phyloP scores from a whole-genome alignment of 1,140 invertebrate species.

The Brachionus rubens region DNA sequence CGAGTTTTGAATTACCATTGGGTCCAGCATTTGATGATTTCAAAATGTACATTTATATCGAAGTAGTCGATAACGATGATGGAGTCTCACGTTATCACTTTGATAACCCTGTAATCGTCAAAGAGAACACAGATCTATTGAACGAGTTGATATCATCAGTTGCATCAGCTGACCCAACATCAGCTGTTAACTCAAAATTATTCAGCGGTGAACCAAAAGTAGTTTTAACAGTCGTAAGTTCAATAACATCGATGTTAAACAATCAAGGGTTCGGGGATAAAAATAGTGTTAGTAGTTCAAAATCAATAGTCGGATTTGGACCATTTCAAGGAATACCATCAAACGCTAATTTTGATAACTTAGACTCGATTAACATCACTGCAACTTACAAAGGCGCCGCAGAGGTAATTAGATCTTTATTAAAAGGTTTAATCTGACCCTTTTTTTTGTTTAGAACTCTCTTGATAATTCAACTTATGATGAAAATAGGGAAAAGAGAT shows the following conservation, averaged over 20 bases:
- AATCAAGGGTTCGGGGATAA: slow-evolving; percentile 33
- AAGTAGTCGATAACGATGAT: slow-evolving; percentile 36
- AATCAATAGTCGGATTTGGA: slow-evolving; percentile 25
- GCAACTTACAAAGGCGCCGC: not conserved
- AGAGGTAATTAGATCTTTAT: not conserved
- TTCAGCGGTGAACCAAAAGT: slow-evolving; percentile 15
- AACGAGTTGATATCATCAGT: not conserved
- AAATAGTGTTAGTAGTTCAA: not conserved
- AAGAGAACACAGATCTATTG: slow-evolving; percentile 9
- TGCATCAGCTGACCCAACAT: not conserved
- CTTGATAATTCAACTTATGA: slow-evolving; percentile 4
- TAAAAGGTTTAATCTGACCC: not conserved
- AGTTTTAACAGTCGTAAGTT: slow-evolving; percentile 13
- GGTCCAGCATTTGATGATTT: slow-evolving; percentile 31
- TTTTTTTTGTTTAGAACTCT: not conserved
- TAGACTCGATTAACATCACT: not conserved
- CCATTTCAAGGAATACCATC: slow-evolving; percentile 13
- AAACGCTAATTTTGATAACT: slow-evolving; percentile 17
- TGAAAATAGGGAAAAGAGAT: slow-evolving; percentile 7
- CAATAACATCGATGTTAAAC: slow-evolving; percentile 38
- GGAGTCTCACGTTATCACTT: not conserved
- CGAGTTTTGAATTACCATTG: not conserved
- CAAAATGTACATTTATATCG: slow-evolving; percentile 34
- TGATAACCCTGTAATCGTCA: not conserved
- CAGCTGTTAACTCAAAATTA: not conserved